Base-by-base conservation (phyloP, 1,140 invertebrate genomes). In the Polypedilum pembai region DNA sequence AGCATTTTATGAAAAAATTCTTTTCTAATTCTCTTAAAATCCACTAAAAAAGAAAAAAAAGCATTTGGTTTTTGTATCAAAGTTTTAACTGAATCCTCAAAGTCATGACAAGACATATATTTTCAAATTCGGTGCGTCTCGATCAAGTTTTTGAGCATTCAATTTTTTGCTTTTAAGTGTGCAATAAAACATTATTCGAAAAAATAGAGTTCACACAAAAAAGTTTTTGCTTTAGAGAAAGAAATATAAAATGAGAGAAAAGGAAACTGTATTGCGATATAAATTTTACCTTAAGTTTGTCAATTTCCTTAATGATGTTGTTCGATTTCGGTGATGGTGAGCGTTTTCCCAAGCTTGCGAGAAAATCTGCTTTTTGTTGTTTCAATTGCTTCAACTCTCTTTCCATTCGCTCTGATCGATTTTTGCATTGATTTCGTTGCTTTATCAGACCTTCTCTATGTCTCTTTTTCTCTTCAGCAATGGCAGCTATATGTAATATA, bases 381-480 rank as follows among this genome's bases (percentile, higher is more conserved):
- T 90, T 88, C 1, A 94, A 82, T 41, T 90, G 88, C 78, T 92
- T 89, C 76, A 93, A 82, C 81, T 94, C 91, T 65, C 89, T 87
- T 77, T 90, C 88, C 12, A 94, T 82, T 7, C 89, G 86, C 0
- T 82, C 80, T 4, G 88, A 87, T 80, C 91, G 92, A 78, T 87
- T 88, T 17, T 90, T 85, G 80, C 93, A 93, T 78, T 92, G 91
- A 77, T 91, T 89, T 10, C 91, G 87, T 78, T 93, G 91, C 76
- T 90, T 91, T 15, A 87, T 87, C 74, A 93, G 79, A 74, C 90
- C 90, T 1, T 89, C 89, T 82, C 90, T 91, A 78, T 93, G 91
- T 77, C 92, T 90, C 77, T 91, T 88, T 78, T 89, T 86, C 84
- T 93, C 92, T 77, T 91, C 88, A 77, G 91, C 90, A 78, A 93